A percentile compares a stretch with the other conserved stretches of the same genome.
phyloP scores from a whole-genome alignment of 2,797 vertebrate genomes.

The Danio jaintianensis region DNA sequence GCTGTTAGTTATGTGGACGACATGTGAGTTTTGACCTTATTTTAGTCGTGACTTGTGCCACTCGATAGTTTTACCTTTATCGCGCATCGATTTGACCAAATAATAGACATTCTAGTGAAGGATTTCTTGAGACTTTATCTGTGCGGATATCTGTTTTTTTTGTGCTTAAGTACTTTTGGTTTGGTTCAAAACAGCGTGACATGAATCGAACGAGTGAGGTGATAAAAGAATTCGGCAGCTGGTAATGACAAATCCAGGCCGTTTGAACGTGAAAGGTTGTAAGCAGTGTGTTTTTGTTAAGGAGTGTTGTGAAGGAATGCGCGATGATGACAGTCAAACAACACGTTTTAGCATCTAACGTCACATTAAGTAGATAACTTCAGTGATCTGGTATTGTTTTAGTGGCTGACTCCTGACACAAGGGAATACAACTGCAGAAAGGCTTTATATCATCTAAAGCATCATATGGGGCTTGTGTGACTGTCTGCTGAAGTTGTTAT shows the following conservation, averaged over 20 bases:
- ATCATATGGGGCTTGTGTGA: background rate
- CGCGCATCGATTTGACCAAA: background rate
- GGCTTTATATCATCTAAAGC: background rate
- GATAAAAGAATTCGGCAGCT: background rate
- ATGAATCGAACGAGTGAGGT: background rate
- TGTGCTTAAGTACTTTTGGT: background rate
- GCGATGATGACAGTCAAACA: background rate
- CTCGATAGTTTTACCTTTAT: background rate
- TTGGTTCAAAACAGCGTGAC: slow-evolving; percentile 2
- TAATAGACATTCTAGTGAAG: background rate
- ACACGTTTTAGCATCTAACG: background rate
- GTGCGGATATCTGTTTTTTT: background rate
- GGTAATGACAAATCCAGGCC: background rate
- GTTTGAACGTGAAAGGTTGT: background rate
- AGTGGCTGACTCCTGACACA: background rate
- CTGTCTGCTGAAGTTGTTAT: background rate
- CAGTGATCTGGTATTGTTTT: background rate
- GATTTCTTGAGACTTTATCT: background rate
- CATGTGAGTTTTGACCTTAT: background rate
- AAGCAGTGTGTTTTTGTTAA: background rate
- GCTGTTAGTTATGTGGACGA: background rate
- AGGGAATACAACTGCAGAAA: background rate
- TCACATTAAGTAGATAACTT: background rate
- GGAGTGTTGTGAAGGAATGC: background rate
- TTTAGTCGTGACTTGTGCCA: background rate